Evolutionary conservation across 2,113 vertebrate genomes (phyloP).

Genomic region (Sorex fumeus): DNA sequence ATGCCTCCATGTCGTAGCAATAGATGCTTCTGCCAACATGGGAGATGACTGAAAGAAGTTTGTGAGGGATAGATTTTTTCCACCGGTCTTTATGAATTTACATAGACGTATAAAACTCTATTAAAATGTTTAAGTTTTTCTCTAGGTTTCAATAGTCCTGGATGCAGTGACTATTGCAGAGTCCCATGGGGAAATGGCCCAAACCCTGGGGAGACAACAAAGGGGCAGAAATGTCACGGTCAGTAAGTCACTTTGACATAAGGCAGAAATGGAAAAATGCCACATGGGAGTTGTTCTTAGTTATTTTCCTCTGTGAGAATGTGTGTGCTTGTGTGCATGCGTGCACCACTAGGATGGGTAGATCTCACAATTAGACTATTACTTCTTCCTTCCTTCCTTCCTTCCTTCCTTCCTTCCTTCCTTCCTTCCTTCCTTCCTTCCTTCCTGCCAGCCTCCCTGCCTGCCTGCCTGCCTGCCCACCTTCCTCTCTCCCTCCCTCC

Average conservation of each 20-base stretch:
- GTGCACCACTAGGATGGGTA: too few species aligned
- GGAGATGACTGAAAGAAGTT: neutral
- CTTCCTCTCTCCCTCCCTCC: too few species aligned
- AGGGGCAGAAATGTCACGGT: neutral
- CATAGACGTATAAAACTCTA: neutral
- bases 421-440: too few species aligned
- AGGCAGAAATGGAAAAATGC: neutral
- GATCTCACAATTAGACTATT: too few species aligned
- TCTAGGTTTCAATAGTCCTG: neutral
- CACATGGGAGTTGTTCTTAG: neutral
- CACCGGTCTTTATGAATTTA: neutral
- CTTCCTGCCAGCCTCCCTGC: too few species aligned
- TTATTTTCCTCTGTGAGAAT: too few species aligned
- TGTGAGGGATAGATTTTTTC: neutral
- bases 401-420: too few species aligned
- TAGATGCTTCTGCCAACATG: neutral
- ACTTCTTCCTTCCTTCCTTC: too few species aligned
- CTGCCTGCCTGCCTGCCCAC: too few species aligned
- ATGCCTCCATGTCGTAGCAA: neutral
- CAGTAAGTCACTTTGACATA: neutral
- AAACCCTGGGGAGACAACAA: neutral
- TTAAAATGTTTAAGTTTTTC: neutral
- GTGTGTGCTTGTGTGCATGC: too few species aligned
- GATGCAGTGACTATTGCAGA: neutral
- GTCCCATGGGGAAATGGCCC: too few species aligned